Percentiles rank a stretch among this genome's conserved stretches.
Conservation (phyloP, 2,888 invertebrate genomes). For the Ochropacha duplaris region DNA sequence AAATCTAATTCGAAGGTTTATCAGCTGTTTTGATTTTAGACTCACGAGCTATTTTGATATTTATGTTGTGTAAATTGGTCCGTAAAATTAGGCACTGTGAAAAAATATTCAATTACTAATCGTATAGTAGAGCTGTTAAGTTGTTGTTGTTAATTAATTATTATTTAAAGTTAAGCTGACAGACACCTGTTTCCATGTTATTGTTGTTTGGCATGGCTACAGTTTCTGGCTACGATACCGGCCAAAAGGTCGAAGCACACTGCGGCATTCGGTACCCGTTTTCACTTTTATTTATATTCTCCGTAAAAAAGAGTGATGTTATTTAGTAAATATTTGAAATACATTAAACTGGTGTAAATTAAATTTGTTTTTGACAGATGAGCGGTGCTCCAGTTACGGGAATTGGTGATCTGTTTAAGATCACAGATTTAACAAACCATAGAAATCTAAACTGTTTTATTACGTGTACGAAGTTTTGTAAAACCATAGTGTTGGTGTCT, state of each 20-base stretch:
- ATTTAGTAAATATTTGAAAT: slow-evolving; percentile 7
- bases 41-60: no score
- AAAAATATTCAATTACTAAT: no score
- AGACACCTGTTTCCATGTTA: no score
- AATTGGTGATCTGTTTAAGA: neutral
- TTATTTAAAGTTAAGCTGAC: no score
- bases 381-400: neutral
- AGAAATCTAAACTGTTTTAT: neutral
- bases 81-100: no score
- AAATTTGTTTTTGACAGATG: neutral
- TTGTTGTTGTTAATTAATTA: no score
- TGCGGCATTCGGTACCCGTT: neutral
- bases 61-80: no score
- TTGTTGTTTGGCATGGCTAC: neutral
- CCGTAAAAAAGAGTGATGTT: neutral
- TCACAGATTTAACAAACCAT: neutral
- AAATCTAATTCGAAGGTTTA: no score
- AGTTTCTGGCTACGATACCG: neutral
- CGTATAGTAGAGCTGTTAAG: no score
- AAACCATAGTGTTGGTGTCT: no score
- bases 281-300: neutral
- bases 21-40: no score
- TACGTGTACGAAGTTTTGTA: no score
- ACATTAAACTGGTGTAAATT: slow-evolving; percentile 3
- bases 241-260: neutral